Evolutionary conservation across 2,888 invertebrate genomes (phyloP).

Genomic region (Anoplius nigerrimus): DNA sequence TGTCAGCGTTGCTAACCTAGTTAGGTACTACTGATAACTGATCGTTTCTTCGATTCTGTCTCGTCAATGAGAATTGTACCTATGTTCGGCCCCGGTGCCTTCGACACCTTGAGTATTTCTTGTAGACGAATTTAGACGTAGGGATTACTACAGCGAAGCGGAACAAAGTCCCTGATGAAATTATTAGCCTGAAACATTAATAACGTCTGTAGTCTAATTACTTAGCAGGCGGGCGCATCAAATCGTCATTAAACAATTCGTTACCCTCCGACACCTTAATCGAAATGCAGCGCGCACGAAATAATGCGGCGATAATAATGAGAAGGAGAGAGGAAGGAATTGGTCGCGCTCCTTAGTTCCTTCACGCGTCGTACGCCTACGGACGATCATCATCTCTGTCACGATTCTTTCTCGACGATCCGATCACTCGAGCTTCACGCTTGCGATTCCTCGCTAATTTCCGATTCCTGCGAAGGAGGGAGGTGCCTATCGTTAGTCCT

Average conservation of each 20-base stretch:
- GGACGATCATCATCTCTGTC: too few species aligned
- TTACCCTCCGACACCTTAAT: constrained; percentile 68
- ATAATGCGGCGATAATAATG: constrained; percentile 41
- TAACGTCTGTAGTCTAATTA: constrained; percentile 58
- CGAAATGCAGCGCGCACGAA: constrained; percentile 62
- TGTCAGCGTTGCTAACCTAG: too few species aligned
- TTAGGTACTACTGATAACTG: too few species aligned
- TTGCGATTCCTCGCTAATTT: background rate
- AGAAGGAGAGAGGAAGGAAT: constrained; percentile 15
- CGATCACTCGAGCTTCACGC: too few species aligned
- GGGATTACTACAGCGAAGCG: constrained; percentile 17
- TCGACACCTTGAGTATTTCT: too few species aligned
- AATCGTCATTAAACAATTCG: constrained; percentile 65
- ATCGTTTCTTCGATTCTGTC: too few species aligned
- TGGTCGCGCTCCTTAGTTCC: constrained; percentile 3
- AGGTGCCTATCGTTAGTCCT: too few species aligned
- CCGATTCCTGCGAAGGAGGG: too few species aligned
- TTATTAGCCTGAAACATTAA: constrained; percentile 57
- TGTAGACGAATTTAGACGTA: constrained; percentile 22
- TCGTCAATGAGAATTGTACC: too few species aligned
- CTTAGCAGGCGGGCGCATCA: constrained; percentile 59
- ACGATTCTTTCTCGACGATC: too few species aligned
- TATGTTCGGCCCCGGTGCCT: too few species aligned
- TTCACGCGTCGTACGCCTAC: too few species aligned
- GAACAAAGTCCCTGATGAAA: constrained; percentile 47